Conservation (phyloP, 1,140 invertebrate species). For the Vollenhovia emeryi region DNA sequence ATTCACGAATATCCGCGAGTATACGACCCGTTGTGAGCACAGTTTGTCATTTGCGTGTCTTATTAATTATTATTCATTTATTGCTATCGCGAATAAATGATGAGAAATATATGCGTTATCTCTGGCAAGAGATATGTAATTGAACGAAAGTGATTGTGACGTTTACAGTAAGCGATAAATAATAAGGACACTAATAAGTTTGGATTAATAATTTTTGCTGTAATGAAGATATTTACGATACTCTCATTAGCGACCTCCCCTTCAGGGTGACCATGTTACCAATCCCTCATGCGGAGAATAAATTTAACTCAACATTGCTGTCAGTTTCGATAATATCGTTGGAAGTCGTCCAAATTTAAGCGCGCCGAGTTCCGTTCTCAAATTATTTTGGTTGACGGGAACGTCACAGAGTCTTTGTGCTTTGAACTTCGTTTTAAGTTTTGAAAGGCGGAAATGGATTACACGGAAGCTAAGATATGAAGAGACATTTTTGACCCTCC, state of each 20-base stretch:
- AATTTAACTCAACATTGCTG: conserved; percentile 56
- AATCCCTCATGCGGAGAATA: conserved; percentile 2
- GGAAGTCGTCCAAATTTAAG: conserved; percentile 48
- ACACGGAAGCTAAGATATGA: conserved; percentile 14
- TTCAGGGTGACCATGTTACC: conserved; percentile 22
- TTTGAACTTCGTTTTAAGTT: conserved; percentile 47
- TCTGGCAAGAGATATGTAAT: neutral
- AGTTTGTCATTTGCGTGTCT: conserved; percentile 13
- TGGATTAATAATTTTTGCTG: conserved; percentile 30
- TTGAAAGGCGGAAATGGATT: conserved; percentile 51
- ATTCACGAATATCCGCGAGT: neutral
- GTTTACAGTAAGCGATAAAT: conserved; percentile 26
- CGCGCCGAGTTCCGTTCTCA: conserved; percentile 42
- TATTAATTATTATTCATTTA: conserved; percentile 20
- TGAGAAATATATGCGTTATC: neutral
- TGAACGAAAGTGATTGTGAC: neutral
- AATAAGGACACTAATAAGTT: conserved; percentile 37
- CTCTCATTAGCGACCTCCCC: conserved; percentile 39
- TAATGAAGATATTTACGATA: conserved; percentile 35
- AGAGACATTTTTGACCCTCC: conserved; percentile 36
- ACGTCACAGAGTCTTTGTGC: conserved; percentile 37
- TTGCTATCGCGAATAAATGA: neutral
- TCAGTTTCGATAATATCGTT: conserved; percentile 58
- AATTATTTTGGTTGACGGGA: conserved; percentile 55
- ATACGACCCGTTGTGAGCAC: neutral